These are phyloP conservation scores for Xylota segnis DNA, from an alignment of 2,888 invertebrate genomes.

Conservation along the genomic window DNA sequence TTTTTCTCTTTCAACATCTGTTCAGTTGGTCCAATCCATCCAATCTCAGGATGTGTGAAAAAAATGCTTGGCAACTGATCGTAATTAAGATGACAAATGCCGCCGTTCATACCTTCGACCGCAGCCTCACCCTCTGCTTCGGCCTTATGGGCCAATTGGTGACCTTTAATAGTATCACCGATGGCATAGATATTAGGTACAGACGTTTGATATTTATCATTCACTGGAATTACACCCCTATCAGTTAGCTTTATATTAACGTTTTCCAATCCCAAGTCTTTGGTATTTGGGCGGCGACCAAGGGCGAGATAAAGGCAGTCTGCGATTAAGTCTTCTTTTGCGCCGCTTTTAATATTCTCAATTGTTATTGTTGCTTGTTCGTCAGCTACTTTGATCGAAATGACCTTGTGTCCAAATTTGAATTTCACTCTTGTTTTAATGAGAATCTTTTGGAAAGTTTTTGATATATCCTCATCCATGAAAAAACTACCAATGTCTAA, in stretches of 20 bases:
- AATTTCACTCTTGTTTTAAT: slow-evolving; percentile 96
- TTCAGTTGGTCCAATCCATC: slow-evolving; percentile 98
- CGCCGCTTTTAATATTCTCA: slow-evolving; percentile 92
- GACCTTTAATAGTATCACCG: slow-evolving; percentile 99
- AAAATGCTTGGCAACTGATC: slow-evolving; percentile 99
- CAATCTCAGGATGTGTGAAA: slow-evolving; percentile 99
- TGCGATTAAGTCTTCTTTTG: slow-evolving; percentile 91
- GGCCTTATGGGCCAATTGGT: slow-evolving; percentile 99
- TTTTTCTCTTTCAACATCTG: slow-evolving; percentile 98
- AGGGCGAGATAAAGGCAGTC: slow-evolving; percentile 97
- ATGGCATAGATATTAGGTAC: slow-evolving; percentile 98
- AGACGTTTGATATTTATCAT: slow-evolving; percentile 96
- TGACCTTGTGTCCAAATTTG: slow-evolving; percentile 97
- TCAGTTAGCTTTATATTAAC: slow-evolving; percentile 97
- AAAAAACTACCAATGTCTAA: slow-evolving; percentile 96
- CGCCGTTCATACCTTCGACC: slow-evolving; percentile 95
- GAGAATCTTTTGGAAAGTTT: slow-evolving; percentile 95
- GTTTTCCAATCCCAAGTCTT: slow-evolving; percentile 95
- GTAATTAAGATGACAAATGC: slow-evolving; percentile 99
- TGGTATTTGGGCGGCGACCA: slow-evolving; percentile 97
- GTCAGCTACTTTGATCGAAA: slow-evolving; percentile 90
- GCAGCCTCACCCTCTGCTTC: slow-evolving; percentile 99
- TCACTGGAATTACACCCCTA: slow-evolving; percentile 97
- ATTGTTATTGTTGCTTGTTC: slow-evolving; percentile 90
- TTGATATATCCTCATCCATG: slow-evolving; percentile 97